Evolutionary conservation across 2,113 vertebrate genomes (phyloP), one percentile per base, ranked within the genome.

Genomic region (Hemichromis elongatus): DNA sequence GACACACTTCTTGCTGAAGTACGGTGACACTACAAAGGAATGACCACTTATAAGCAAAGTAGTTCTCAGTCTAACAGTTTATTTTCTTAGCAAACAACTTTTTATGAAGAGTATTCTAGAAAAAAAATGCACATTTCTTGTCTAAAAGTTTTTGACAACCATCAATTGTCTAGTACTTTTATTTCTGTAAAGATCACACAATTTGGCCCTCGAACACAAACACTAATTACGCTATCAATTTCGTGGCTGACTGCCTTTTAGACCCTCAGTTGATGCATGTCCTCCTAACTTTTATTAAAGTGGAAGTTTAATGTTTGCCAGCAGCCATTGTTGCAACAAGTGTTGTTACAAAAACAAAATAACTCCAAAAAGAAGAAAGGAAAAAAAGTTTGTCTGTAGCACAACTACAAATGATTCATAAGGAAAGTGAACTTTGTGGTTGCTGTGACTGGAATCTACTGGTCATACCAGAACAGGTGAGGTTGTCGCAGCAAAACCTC

Each of bases 191-290:
- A 70, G 33, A 26, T n/a, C 35, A 10, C 21, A 19, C 24, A 78
- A 54, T 61, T 77, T 77, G 57, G 42, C 42, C 47, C 66, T 52
- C 45, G 14, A 9, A 79, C 54, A 79, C 53, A 61, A 54, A 61
- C 79, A 73, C 37, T 79, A 75, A 50, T 89, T 82, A 47, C 11
- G 26, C 16, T 40, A 77, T 82, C 26, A 85, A 82, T 85, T 85
- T 47, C 5, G 5, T 33, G 54, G 55, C 30, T 79, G 73, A 28
- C 59, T 82, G 35, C 37, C 18, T 86, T 52, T 61, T 45, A 68
- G 59, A 42, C n/a, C 45, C 50, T 68, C 37, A 77, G 50, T 45
- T 68, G 56, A 88, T 57, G n/a, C 14, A 26, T 54, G 54, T 75
- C 52, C 26, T 26, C 12, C n/a, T 6, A 79, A 78, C 56, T 84